Evolutionary conservation across 2,113 vertebrate genomes (phyloP), one percentile per base, ranked within the genome.

Genomic region (Calonectris borealis): DNA sequence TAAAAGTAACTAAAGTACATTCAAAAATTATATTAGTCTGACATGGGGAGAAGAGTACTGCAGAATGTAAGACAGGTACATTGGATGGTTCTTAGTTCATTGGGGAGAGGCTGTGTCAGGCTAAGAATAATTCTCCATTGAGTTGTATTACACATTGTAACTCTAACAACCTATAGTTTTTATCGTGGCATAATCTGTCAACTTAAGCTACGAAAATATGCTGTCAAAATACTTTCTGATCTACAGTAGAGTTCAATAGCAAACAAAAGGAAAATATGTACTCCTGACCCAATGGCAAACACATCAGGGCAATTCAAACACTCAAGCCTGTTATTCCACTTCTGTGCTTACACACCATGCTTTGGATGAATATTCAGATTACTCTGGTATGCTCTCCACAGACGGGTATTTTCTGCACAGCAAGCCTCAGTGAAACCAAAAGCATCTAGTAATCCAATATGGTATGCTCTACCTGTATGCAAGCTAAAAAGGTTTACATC

Each of bases 331-430:
- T 77, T 85, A 88, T 90, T 86, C 40, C 52, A 79, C 49, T 90
- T 86, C 54, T 68, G 11, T 85, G 54, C 52, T 77, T 86, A 79
- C 26, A 61, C 19, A 29, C 26, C 1, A 2, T 57, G 46, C 26
- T 95, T 87, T 95, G 71, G 79, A 80, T 91, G 73, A 96, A 92
- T 34, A 77, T 96, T 76, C 66, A 86, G 93, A 93, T 96, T 94
- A 84, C 31, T 44, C 16, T 64, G 91, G 86, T 90, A 97, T 57
- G 73, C 44, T 49, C 38, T 92, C 44, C 88, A 84, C 49, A 69
- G 49, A 26, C 17, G 26, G 25, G 20, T 71, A 84, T 36, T 87
- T 94, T 68, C 54, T 93, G 49, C 46, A 70, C 7, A 92, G 77
- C 60, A 86, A 95, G 20, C 10, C 54, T n/a, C 40, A 16, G 55